Evolutionary conservation across 2,888 invertebrate species (phyloP).

Genomic region (Callyntrura guangdongensis): DNA sequence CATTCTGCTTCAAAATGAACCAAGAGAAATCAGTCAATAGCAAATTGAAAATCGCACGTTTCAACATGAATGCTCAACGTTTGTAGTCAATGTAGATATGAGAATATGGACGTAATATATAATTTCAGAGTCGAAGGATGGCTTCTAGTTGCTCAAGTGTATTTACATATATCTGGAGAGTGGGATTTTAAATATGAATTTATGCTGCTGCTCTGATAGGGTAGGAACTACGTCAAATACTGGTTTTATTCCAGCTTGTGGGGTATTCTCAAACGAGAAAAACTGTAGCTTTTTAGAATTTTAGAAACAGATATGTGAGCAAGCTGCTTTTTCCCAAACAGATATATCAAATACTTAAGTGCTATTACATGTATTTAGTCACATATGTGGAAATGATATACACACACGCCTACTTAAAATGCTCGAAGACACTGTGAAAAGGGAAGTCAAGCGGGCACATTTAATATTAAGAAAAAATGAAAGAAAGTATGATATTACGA

Average conservation of each 20-base stretch:
- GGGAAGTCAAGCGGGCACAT: conserved; percentile 58
- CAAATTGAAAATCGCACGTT: conserved; percentile 62
- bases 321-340: no score
- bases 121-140: background rate
- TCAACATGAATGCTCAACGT: conserved; percentile 28
- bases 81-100: background rate
- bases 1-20: background rate
- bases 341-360: background rate
- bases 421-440: background rate
- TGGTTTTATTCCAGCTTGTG: no score
- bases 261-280: no score
- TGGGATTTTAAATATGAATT: no score
- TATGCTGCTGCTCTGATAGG: no score
- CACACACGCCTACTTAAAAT: background rate
- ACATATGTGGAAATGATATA: background rate
- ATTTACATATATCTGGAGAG: background rate
- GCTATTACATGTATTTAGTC: background rate
- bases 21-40: conserved; percentile 45
- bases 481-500: conserved; percentile 9
- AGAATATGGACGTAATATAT: background rate
- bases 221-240: no score
- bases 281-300: no score
- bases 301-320: no score
- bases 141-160: background rate
- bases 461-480: conserved; percentile 65